Percentiles rank a stretch among this genome's conserved stretches.
These are phyloP conservation scores for Ochropleura leucogaster DNA, from an alignment of 2,888 invertebrate genomes.

Conservation along the genomic window DNA sequence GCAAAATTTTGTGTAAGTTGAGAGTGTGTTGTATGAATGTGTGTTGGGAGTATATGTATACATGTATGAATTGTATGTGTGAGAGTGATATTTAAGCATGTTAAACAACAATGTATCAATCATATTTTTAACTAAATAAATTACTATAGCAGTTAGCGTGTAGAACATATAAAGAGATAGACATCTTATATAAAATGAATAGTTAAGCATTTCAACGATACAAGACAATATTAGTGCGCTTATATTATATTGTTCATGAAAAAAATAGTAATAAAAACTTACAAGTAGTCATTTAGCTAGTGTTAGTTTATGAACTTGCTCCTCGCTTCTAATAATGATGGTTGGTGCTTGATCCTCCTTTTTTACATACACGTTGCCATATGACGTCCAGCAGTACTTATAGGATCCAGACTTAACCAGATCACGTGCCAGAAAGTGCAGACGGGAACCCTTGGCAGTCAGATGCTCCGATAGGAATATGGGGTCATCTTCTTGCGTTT, in stretches of 20 bases:
- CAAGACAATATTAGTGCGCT: slow-evolving; percentile 1
- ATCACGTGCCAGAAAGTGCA: slow-evolving; percentile 7
- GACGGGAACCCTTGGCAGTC: slow-evolving; percentile 16
- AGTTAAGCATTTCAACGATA: background rate
- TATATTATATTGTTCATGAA: background rate
- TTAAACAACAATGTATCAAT: background rate
- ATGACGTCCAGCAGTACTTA: slow-evolving; percentile 4
- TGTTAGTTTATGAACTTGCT: slow-evolving; percentile 4
- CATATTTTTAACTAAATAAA: slow-evolving; percentile 1
- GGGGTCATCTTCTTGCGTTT: slow-evolving; percentile 19
- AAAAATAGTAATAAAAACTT: background rate
- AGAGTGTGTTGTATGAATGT: slow-evolving; percentile 6
- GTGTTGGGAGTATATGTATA: slow-evolving; percentile 1
- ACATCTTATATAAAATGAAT: background rate
- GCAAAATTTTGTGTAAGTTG: slow-evolving; percentile 3
- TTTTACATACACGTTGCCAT: slow-evolving; percentile 4
- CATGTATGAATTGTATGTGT: slow-evolving; percentile 3
- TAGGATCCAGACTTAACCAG: slow-evolving; percentile 2
- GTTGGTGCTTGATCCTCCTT: slow-evolving; percentile 8
- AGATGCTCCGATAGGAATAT: slow-evolving; percentile 21
- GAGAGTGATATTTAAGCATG: background rate
- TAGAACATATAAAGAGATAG: background rate
- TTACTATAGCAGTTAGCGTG: background rate
- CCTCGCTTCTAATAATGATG: slow-evolving; percentile 4
- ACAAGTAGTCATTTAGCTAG: slow-evolving; percentile 9